Evolutionary conservation across 2,797 vertebrate species (phyloP).

Genomic region (Esox lucius): DNA sequence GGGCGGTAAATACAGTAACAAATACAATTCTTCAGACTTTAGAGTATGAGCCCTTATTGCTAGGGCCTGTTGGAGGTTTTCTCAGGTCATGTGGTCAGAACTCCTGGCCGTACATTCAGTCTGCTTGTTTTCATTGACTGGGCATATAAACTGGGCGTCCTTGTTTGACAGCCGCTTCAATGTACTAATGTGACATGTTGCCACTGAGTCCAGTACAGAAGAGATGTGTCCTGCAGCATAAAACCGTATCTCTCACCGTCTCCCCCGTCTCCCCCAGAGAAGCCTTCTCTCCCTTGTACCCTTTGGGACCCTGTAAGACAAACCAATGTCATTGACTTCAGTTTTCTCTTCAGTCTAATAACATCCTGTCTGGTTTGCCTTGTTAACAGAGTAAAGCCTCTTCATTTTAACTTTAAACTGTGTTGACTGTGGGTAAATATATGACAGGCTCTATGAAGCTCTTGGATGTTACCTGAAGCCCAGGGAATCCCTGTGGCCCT

Average conservation of each 20-base stretch:
- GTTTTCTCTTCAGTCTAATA: not conserved
- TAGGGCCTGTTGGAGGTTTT: not conserved
- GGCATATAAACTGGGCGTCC: not conserved
- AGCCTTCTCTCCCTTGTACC: conserved; percentile 76
- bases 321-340: not conserved
- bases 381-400: not conserved
- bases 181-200: not conserved
- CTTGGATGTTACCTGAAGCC: conserved; percentile 68
- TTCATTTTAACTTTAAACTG: not conserved
- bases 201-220: not conserved
- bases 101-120: not conserved
- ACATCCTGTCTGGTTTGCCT: not conserved
- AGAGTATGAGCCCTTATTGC: not conserved
- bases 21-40: not conserved
- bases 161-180: not conserved
- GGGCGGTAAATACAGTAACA: not conserved
- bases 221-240: not conserved
- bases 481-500: conserved; percentile 71
- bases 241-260: conserved; percentile 65
- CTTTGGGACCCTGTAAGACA: conserved; percentile 71
- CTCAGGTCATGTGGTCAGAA: not conserved
- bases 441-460: not conserved
- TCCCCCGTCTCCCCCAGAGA: conserved; percentile 78
- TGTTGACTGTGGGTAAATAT: not conserved
- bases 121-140: not conserved